Percentiles rank a stretch among this genome's conserved stretches.
Conservation (phyloP, 2,113 vertebrate genomes). For the Callospermophilus lateralis region DNA sequence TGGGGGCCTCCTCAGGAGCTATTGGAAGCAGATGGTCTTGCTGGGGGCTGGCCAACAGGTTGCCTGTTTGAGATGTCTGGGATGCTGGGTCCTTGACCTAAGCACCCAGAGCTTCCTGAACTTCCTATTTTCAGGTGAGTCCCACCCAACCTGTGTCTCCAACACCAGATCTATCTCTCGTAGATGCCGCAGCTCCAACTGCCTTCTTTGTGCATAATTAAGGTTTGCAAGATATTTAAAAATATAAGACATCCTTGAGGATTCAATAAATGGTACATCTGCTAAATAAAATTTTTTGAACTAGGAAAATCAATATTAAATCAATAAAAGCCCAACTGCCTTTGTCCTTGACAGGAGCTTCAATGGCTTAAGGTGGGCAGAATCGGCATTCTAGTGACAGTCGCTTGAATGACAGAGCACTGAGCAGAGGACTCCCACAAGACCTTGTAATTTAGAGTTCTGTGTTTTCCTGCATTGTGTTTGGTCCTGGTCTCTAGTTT, state of each 20-base stretch:
- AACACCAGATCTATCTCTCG: not conserved
- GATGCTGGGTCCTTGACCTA: no score
- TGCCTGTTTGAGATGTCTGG: not conserved
- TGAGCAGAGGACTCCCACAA: not conserved
- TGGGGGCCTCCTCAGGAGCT: not conserved
- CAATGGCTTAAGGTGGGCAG: conserved; percentile 44
- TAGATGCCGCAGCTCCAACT: accelerated
- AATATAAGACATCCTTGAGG: not conserved
- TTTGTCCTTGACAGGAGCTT: conserved; percentile 62
- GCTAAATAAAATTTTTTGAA: not conserved
- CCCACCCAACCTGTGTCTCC: not conserved
- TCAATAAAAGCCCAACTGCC: conserved; percentile 58
- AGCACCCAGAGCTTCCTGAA: not conserved
- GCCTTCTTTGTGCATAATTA: not conserved
- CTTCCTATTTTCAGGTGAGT: not conserved
- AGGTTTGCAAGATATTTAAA: not conserved
- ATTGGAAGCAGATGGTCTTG: accelerated
- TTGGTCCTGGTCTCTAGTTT: conserved; percentile 53
- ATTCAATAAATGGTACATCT: not conserved
- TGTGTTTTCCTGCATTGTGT: conserved; percentile 70
- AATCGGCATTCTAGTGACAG: conserved; percentile 66
- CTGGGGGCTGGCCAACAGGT: accelerated
- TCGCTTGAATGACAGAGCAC: conserved; percentile 75
- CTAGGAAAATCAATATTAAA: conserved; percentile 66
- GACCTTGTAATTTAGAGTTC: conserved; percentile 76